Evolutionary conservation across 2,113 vertebrate species (phyloP).

Genomic region (Crocuta crocuta): DNA sequence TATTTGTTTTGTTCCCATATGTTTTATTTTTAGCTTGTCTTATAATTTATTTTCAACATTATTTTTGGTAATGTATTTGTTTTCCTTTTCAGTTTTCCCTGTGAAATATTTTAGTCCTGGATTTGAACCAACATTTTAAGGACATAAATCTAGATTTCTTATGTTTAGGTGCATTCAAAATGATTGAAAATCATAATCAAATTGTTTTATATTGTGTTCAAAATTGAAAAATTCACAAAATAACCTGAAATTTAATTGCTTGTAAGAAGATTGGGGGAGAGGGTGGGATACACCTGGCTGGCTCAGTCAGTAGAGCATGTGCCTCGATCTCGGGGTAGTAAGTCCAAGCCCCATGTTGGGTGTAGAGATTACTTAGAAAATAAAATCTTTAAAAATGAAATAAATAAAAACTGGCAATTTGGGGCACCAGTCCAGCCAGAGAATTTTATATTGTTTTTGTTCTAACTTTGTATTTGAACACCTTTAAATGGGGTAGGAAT

Average conservation of each 20-base stretch:
- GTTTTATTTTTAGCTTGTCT: slow-evolving; percentile 71
- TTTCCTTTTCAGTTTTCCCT: slow-evolving; percentile 35
- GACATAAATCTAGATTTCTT: slow-evolving; percentile 40
- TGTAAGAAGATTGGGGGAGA: not conserved
- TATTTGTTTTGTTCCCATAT: slow-evolving; percentile 52
- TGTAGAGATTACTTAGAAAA: no score
- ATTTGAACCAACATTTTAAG: slow-evolving; percentile 52
- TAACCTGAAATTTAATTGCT: not conserved
- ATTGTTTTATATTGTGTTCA: not conserved
- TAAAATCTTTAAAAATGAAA: no score
- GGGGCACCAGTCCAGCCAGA: not conserved
- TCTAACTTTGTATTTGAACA: not conserved
- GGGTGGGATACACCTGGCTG: no score
- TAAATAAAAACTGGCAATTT: not conserved
- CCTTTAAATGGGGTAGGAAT: not conserved
- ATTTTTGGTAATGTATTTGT: slow-evolving; percentile 62
- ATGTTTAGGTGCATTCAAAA: not conserved
- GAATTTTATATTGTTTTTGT: not conserved
- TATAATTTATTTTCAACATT: slow-evolving; percentile 71
- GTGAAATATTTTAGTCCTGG: slow-evolving; percentile 69
- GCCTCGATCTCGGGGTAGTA: no score
- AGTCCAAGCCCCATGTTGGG: no score
- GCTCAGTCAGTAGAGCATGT: no score
- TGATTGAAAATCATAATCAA: not conserved
- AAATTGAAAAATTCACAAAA: not conserved